Base-by-base conservation (phyloP, 2,888 invertebrate species). In the Rutpela maculata region DNA sequence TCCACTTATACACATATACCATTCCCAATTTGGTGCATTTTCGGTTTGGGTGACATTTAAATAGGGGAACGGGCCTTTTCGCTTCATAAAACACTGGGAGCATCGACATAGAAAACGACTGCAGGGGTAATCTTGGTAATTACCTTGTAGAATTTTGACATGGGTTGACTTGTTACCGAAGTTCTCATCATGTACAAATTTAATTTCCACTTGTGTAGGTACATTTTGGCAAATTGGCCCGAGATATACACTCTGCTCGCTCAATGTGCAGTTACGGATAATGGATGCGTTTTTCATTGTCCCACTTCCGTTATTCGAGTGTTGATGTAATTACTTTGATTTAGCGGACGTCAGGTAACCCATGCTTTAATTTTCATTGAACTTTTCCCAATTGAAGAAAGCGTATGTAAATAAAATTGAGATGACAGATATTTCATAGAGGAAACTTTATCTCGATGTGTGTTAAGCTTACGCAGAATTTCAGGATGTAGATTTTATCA, bases 61-160 rank as follows among this genome's bases (percentile, higher is more conserved):
- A 63, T n/a, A 68, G 67, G 67, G 67, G 50, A 67, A 59, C 57
- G 73, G 66, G 50, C 22, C 12, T 57, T 31, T 15, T 18, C 57
- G 69, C 57, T 56, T 59, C 69, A 38, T 69, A 59, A 69, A 69
- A 69, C 56, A 67, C 71, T 38, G 75, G 73, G 70, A 73, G 75
- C 79, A 75, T 55, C 70, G 76, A 70, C 68, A 80, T 78, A 70
- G 80, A 78, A 78, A 80, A 78, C 78, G 69, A 73, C 71, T 75
- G 71, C 73, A 77, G 70, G 76, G 69, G 78, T 80, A 76, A 78
- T 80, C 78, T 80, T 76, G 75, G 70, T 78, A 80, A 80, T 80
- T 80, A 78, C 80, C 78, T 75, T 57, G 57, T 75, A 76, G 74
- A 74, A 76, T 78, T 78, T 76, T 80, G 80, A 78, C 80, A 74